Base-by-base conservation (phyloP, 2,797 vertebrate species). In the Ispidina picta region DNA sequence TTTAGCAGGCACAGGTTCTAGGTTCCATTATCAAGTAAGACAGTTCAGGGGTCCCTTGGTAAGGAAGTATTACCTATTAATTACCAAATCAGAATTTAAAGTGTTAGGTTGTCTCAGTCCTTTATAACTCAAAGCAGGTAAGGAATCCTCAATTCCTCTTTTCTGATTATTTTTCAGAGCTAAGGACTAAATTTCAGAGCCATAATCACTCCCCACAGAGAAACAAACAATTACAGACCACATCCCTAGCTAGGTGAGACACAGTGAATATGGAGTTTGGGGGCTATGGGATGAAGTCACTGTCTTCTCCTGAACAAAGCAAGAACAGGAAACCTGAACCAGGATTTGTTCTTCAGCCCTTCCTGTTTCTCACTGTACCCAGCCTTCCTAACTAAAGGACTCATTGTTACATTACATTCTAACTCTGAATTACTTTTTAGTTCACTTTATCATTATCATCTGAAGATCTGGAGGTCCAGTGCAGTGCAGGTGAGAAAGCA, bases 51-150 rank as follows among this genome's bases (percentile, higher is more conserved):
- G 43, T 55, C 71, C 48, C 60, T 83, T 64, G 33, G 33, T 79
- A 88, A 89, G 26, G 49, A 44, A 79, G n/a, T 23, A 69, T 82
- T 66, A 89, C 28, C 31, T 43, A 66, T 26, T 72, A 80, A 83
- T 65, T 64, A 86, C 23, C 29, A 6, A 10, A n/a, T 31, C 44
- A 78, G 44, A 91, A 92, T 73, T 64, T 80, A 89, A 88, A 26
- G 31, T 16, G n/a, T 56, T 72, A 77, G 15, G 29, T 48, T 63
- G 26, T 71, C 46, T 72, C 59, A 87, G 46, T 16, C 22, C 37
- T 69, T 15, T 48, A 8, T 55, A 91, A 74, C 28, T 76, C 20
- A n/a, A 33, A 76, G 39, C 2, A 2, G 17, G 5, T 44, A 79
- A 79, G 15, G 17, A 76, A 64, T 62, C 23, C 31, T 83, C 46